These are phyloP conservation scores for Tetranychus truncatus DNA, from an alignment of 2,888 invertebrate genomes.

Conservation along the genomic window DNA sequence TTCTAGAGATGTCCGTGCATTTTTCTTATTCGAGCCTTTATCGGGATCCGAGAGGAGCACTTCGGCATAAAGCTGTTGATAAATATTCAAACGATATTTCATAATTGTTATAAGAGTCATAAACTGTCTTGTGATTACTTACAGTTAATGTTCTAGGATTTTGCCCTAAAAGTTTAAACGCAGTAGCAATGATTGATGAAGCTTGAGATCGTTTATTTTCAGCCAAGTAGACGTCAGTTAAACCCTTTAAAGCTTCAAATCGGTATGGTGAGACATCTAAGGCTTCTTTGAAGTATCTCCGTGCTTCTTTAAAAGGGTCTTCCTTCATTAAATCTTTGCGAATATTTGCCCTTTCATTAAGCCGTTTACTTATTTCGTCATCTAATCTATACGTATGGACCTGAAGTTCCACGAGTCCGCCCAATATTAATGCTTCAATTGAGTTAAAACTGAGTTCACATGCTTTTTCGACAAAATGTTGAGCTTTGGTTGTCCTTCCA, in stretches of 20 bases:
- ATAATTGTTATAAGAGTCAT: neutral
- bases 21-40: slow-evolving; percentile 27
- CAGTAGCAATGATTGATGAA: slow-evolving; percentile 48
- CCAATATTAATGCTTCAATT: slow-evolving; percentile 52
- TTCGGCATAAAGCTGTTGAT: slow-evolving; percentile 50
- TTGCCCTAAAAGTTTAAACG: slow-evolving; percentile 51
- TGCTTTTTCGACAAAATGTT: slow-evolving; percentile 35
- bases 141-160: slow-evolving; percentile 54
- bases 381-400: neutral
- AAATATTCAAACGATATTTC: slow-evolving; percentile 17
- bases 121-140: slow-evolving; percentile 29
- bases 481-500: neutral
- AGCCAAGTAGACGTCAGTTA: slow-evolving; percentile 53
- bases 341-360: neutral
- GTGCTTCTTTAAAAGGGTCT: slow-evolving; percentile 38
- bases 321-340: slow-evolving; percentile 2
- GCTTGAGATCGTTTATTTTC: slow-evolving; percentile 52
- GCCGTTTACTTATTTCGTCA: neutral
- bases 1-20: slow-evolving; percentile 50
- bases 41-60: slow-evolving; percentile 47
- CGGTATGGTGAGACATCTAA: slow-evolving; percentile 43
- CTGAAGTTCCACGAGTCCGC: slow-evolving; percentile 38
- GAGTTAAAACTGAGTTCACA: slow-evolving; percentile 45
- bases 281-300: slow-evolving; percentile 45
- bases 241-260: slow-evolving; percentile 56